phyloP scores from a whole-genome alignment of 2,797 vertebrate species.

The Silurus lanzhouensis region DNA sequence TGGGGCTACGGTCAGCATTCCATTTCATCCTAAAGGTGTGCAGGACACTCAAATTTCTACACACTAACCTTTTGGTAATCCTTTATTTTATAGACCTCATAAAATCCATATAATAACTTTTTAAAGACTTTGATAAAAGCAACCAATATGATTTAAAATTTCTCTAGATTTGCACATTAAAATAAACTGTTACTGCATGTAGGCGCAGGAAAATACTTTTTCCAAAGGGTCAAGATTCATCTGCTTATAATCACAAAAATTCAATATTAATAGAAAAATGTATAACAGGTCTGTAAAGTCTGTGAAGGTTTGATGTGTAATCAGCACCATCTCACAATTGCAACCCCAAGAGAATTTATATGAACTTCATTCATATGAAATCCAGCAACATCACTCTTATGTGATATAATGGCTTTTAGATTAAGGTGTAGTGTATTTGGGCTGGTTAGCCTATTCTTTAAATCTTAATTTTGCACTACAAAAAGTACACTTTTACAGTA shows the following conservation, averaged over 20 bases:
- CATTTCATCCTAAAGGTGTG: constrained; percentile 4
- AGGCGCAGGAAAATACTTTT: background rate
- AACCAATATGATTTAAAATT: background rate
- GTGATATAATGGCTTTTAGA: background rate
- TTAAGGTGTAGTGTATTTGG: background rate
- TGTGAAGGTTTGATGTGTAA: background rate
- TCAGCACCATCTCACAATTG: background rate
- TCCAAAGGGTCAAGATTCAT: background rate
- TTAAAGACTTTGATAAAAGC: background rate
- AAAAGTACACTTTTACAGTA: background rate
- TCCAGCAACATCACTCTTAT: background rate
- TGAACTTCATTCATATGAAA: background rate
- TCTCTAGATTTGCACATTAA: background rate
- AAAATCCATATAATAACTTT: background rate
- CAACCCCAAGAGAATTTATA: background rate
- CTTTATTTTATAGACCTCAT: background rate
- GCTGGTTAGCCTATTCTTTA: background rate
- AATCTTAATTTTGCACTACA: background rate
- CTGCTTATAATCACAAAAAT: background rate
- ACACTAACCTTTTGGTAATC: background rate
- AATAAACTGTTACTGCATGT: background rate
- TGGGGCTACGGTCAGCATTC: background rate
- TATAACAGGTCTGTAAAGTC: background rate
- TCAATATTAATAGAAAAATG: background rate
- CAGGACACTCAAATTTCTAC: background rate